phyloP scores from a whole-genome alignment of 30 jellyfish, hydroid and myxozoan genomes.

The Aurelia aurita region DNA sequence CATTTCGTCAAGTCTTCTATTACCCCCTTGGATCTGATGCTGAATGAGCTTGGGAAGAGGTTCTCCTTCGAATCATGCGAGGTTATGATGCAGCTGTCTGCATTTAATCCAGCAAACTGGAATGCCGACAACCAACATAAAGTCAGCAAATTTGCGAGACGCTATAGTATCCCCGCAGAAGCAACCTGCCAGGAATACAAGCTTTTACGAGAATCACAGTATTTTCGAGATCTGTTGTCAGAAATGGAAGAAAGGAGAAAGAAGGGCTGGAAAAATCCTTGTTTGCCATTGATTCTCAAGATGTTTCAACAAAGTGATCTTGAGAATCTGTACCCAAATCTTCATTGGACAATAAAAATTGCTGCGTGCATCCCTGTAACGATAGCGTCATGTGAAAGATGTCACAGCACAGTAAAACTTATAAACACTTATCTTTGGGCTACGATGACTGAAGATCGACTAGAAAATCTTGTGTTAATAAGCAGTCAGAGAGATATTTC shows the following conservation, averaged over 20 bases:
- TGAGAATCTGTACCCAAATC: conserved; percentile 43
- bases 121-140: no score
- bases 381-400: conserved; percentile 14
- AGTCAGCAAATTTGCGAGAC: no score
- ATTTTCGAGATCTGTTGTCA: conserved; percentile 13
- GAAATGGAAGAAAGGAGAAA: conserved; percentile 47
- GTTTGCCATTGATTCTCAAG: conserved; percentile 25
- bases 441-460: conserved; percentile 3
- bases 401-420: conserved; percentile 25
- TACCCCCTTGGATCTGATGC: no score
- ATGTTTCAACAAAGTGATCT: conserved; percentile 17
- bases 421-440: conserved; percentile 7
- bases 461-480: conserved; percentile 8
- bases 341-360: conserved; percentile 8
- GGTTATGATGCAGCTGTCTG: no score
- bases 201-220: conserved; percentile 7
- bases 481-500: conserved; percentile 23
- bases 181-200: conserved; percentile 32
- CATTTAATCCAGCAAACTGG: no score
- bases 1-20: no score
- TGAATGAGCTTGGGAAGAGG: no score
- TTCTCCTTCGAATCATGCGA: no score
- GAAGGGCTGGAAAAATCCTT: conserved; percentile 17
- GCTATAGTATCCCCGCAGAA: no score
- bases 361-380: conserved; percentile 29